Base-by-base conservation (phyloP, 2,113 vertebrate species). In the Mustela nigripes region DNA sequence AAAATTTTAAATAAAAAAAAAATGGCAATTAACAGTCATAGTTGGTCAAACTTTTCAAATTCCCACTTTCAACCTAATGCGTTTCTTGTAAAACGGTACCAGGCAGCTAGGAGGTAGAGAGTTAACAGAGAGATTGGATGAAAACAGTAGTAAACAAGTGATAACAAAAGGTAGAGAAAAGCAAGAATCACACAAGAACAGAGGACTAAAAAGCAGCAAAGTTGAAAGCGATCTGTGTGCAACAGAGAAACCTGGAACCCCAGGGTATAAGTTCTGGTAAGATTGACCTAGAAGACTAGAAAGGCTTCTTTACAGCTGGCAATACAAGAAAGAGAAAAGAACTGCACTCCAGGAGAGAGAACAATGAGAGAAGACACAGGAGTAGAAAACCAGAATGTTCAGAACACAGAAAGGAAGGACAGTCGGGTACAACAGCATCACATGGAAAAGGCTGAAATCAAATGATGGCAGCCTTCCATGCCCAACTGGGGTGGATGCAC, bases 141-240 rank as follows among this genome's bases (percentile, higher is more conserved):
- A 42, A 33, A n/a, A 92, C 1, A 48, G 33, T 16, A 50, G 39
- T 21, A 26, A 14, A 19, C 11, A 48, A 48, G 42, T 16, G 21
- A 24, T 21, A 63, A n/a, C 4, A 7, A 12, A 79, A 36, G 45
- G n/a, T 39, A 65, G 1, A 53, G 42, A 58, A 84, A 69, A 2
- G 50, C 19, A 28, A 58, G n/a, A 88, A 31, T 33, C 48, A 42
- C 33, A 18, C 2, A n/a, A n/a, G 14, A 73, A 48, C 10, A 36
- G 2, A 83, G 24, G 9, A 26, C 42, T 69, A 9, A 8, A 69
- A n/a, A 74, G 53, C 5, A 28, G 11, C 11, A 4, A 82, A 26
- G 45, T 2, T 48, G 31, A 78, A 5, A 45, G 45, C 0, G 2
- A 14, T 11, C 16, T 10, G 2, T 36, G 1, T 7, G 19, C 1